phyloP scores from a whole-genome alignment of 2,888 invertebrate genomes.

The Masnerella sp. region DNA sequence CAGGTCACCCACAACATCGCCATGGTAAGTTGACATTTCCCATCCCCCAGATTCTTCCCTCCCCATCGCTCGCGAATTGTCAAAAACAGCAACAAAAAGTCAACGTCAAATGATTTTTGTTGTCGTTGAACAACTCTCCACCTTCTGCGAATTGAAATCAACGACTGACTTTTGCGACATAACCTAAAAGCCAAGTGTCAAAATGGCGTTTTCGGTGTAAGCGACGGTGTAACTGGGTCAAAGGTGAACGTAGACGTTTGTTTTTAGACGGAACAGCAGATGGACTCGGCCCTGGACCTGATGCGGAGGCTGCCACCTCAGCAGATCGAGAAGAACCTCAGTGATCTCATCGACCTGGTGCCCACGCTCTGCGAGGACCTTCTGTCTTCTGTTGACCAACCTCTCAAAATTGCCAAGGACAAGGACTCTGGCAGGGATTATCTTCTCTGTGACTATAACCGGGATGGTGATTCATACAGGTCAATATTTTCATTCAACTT shows the following conservation, averaged over 20 bases:
- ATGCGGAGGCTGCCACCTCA: conserved; percentile 99
- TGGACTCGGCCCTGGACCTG: conserved; percentile 99
- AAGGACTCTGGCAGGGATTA: conserved; percentile 97
- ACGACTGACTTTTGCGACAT: too few species aligned
- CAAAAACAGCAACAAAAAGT: too few species aligned
- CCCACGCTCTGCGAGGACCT: conserved; percentile 98
- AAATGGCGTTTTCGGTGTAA: conserved; percentile 65
- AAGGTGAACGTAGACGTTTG: too few species aligned
- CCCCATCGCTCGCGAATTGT: too few species aligned
- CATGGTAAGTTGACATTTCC: too few species aligned
- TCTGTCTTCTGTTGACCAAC: conserved; percentile 98
- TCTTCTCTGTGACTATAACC: conserved; percentile 98
- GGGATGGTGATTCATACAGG: conserved; percentile 93
- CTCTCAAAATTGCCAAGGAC: conserved; percentile 97
- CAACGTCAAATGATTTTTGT: too few species aligned
- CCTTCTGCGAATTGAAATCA: too few species aligned
- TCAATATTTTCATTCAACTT: background rate
- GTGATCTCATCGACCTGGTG: conserved; percentile 97
- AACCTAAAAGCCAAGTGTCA: conserved; percentile 71
- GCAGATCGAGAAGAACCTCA: conserved; percentile 98
- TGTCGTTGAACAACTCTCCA: too few species aligned
- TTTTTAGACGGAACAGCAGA: conserved; percentile 93
- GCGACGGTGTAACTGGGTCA: too few species aligned
- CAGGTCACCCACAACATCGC: too few species aligned
- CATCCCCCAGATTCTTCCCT: too few species aligned